Percentiles rank a stretch among this genome's conserved stretches.
These are phyloP conservation scores for Hydropsyche betteni DNA, from an alignment of 2,888 invertebrate species.

Conservation along the genomic window DNA sequence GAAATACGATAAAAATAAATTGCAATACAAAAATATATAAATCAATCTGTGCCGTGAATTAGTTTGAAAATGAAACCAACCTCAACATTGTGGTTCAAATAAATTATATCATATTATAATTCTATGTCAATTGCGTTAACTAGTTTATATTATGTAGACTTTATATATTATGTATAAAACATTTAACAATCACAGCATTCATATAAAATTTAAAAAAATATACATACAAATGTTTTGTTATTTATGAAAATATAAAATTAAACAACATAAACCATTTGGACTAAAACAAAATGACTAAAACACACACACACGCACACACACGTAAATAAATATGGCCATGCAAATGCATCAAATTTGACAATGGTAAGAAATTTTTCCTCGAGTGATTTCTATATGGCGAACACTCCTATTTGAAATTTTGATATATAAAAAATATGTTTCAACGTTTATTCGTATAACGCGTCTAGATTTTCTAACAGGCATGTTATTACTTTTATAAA, in stretches of 20 bases:
- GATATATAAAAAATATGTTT: background rate
- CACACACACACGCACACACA: slow-evolving; percentile 6
- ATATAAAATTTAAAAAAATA: background rate
- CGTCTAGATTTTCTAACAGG: slow-evolving; percentile 18
- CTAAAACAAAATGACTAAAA: slow-evolving; percentile 7
- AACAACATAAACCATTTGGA: too few species aligned
- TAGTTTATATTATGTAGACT: slow-evolving; percentile 13
- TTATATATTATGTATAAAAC: slow-evolving; percentile 10
- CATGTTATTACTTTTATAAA: background rate
- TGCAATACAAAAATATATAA: too few species aligned
- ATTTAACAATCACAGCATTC: slow-evolving; percentile 25
- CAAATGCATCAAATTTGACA: too few species aligned
- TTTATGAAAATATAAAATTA: too few species aligned
- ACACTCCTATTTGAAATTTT: too few species aligned
- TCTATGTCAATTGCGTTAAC: background rate
- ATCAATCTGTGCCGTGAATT: background rate
- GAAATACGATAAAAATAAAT: too few species aligned
- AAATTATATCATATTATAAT: background rate
- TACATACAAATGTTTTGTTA: too few species aligned
- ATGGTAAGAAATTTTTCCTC: too few species aligned
- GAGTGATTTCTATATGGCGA: too few species aligned
- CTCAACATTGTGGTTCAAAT: background rate
- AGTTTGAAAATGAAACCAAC: background rate
- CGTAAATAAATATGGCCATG: background rate
- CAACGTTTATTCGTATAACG: background rate